Base-by-base conservation (phyloP, 2,113 vertebrate genomes). In the Ptyas mucosa region DNA sequence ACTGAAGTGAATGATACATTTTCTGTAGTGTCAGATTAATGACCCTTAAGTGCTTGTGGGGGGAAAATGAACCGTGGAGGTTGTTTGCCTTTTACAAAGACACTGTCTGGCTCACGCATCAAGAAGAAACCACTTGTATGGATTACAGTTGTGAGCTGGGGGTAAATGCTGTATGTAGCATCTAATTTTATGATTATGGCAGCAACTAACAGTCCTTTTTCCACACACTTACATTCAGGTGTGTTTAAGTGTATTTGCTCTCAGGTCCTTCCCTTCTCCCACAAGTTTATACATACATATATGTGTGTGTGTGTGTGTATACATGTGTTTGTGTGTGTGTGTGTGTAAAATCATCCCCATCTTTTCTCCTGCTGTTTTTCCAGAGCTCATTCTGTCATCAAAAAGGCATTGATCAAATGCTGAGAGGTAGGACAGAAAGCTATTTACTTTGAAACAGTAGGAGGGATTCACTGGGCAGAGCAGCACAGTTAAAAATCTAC, bases 1-100 rank as follows among this genome's bases (percentile, higher is more conserved):
- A 29, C 4, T 88, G 55, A 23, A 85, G 97, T 97, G 96, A 97
- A 97, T 98, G 97, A 98, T 98, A 97, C 94, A 96, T 97, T 97
- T 93, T 43, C 95, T 96, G 94, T 95, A 93, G 94, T 95, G 92
- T 89, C 96, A 96, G 93, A 97, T 95, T 97, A 98, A 97, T 97
- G 97, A 97, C 93, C 95, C 95, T 96, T 97, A 97, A 97, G 96
- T 97, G 95, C 95, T 95, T 96, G 94, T 89, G 95, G 75, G 88
- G 43, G 34, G 94, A 97, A 97, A 97, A 97, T 90, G 94, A 97
- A 95, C 93, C 94, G 85, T 52, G 53, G 93, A 87, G 93, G 90
- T 92, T 95, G 94, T 81, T 95, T 96, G 26, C 51, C 91, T 95
- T 87, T 95, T 92, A 90, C 89, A 91, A 93, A 95, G 88, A 94